These are phyloP conservation scores for Channa maculata DNA, from an alignment of 2,113 vertebrate species.

Conservation along the genomic window DNA sequence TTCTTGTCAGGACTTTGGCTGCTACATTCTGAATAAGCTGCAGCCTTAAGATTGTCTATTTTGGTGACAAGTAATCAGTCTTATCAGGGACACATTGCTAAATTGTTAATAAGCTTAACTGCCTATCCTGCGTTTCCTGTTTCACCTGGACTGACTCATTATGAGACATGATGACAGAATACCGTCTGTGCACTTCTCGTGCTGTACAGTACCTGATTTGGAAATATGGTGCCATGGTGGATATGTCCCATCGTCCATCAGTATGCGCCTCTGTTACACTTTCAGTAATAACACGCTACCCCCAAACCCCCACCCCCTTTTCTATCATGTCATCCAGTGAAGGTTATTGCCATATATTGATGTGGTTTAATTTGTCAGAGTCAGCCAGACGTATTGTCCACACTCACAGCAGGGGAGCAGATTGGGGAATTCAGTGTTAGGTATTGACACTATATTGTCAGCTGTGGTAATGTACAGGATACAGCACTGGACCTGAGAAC, in stretches of 20 bases:
- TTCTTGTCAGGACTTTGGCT: too few relatives aligned
- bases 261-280: slow-evolving; percentile 19
- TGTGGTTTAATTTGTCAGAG: slow-evolving; percentile 81
- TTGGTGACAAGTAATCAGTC: too few relatives aligned
- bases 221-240: slow-evolving; percentile 38
- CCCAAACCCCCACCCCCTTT: neutral
- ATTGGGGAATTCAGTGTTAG: slow-evolving; percentile 15
- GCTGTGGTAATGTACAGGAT: slow-evolving; percentile 22
- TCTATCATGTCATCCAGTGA: slow-evolving; percentile 55
- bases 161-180: slow-evolving; percentile 37
- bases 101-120: neutral
- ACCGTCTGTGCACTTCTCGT: slow-evolving; percentile 1
- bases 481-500: slow-evolving; percentile 2
- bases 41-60: too few relatives aligned
- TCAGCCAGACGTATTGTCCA: slow-evolving; percentile 67
- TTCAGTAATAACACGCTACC: slow-evolving; percentile 13
- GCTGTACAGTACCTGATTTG: slow-evolving; percentile 25
- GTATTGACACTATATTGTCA: slow-evolving; percentile 61
- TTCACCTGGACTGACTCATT: neutral
- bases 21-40: too few relatives aligned
- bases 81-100: neutral
- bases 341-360: slow-evolving; percentile 79
- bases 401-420: slow-evolving; percentile 43
- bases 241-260: slow-evolving; percentile 55
- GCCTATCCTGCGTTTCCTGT: slow-evolving; percentile 10